Percentiles rank a stretch among this genome's conserved stretches.
Conservation (phyloP, 2,888 invertebrate genomes). For the Ecliptopera silaceata region DNA sequence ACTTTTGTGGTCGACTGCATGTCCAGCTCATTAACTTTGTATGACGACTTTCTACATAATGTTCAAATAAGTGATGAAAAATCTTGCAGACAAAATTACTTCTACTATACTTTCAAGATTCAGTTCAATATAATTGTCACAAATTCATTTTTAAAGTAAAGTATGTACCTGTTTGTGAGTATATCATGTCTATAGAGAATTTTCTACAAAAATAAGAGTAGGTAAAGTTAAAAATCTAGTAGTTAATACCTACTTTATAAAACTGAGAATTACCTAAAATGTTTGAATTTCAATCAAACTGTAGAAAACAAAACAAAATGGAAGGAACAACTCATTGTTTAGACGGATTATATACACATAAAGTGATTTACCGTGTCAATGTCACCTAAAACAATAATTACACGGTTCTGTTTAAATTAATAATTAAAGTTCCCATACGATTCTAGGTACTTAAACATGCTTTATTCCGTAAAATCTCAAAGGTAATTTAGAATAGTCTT, state of each 20-base stretch:
- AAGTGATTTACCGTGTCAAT: constrained; percentile 16
- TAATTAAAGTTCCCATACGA: constrained; percentile 10
- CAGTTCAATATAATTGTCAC: neutral
- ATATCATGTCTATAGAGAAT: too few relatives aligned
- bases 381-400: constrained; percentile 8
- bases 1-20: constrained; percentile 17
- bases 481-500: too few relatives aligned
- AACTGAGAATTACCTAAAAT: too few relatives aligned
- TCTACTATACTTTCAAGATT: neutral
- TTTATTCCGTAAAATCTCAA: too few relatives aligned
- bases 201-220: too few relatives aligned
- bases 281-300: neutral
- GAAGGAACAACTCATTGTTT: constrained; percentile 15
- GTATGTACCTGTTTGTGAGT: too few relatives aligned
- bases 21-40: constrained; percentile 38
- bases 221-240: too few relatives aligned
- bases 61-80: constrained; percentile 37
- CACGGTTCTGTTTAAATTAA: too few relatives aligned
- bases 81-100: constrained; percentile 5
- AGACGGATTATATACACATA: neutral
- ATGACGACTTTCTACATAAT: constrained; percentile 44
- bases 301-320: constrained; percentile 4
- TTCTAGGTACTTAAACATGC: too few relatives aligned
- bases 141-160: neutral
- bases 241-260: too few relatives aligned